These are phyloP conservation scores for Calcarius ornatus DNA, from an alignment of 2,113 vertebrate genomes.

Conservation along the genomic window DNA sequence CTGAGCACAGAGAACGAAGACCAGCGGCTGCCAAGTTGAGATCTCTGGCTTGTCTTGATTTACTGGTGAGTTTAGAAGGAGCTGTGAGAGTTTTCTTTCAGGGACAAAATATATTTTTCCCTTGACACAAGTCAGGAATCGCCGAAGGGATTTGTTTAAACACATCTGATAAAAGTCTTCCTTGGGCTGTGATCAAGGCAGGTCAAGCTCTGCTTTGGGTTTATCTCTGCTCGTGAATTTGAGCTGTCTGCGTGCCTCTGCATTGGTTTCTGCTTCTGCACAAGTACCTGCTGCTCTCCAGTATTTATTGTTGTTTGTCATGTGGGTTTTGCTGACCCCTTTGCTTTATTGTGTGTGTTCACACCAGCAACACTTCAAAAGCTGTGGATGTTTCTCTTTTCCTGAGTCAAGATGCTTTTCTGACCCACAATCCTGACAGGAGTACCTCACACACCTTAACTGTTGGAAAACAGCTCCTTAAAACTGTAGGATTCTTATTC, in stretches of 20 bases:
- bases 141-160: conserved; percentile 2
- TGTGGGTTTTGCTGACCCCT: neutral
- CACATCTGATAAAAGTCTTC: conserved; percentile 5
- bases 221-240: neutral
- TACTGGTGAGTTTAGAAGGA: neutral
- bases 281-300: neutral
- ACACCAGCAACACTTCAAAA: neutral
- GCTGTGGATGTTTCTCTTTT: neutral
- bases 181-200: neutral
- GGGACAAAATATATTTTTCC: neutral
- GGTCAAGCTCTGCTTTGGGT: neutral
- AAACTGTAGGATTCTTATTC: neutral
- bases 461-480: neutral
- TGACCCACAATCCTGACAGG: neutral
- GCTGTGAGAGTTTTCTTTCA: neutral
- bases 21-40: accelerated
- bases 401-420: neutral
- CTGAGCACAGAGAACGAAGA: neutral
- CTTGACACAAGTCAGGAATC: neutral
- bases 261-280: neutral
- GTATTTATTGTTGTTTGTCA: neutral
- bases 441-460: neutral
- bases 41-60: neutral
- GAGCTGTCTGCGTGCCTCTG: neutral
- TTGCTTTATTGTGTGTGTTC: neutral